These are phyloP conservation scores for Echinops telfairi DNA, from an alignment of 2,113 vertebrate species.

Conservation along the genomic window DNA sequence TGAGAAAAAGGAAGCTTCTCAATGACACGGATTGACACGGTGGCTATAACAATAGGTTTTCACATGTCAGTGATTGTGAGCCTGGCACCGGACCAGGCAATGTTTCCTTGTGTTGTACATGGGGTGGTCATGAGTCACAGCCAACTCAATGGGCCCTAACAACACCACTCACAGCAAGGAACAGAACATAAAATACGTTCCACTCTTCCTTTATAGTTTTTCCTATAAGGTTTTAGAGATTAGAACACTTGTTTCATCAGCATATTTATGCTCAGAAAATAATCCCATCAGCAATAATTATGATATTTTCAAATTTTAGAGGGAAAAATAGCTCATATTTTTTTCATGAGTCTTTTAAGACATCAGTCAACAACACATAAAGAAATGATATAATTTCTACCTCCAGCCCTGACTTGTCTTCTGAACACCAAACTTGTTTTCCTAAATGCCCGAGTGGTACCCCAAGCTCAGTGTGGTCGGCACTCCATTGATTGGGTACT, in stretches of 20 bases:
- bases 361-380: neutral
- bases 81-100: too few species aligned
- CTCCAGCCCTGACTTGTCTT: conserved; percentile 1
- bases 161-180: neutral
- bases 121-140: too few species aligned
- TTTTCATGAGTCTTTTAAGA: conserved; percentile 21
- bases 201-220: neutral
- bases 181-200: conserved; percentile 14
- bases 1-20: too few species aligned
- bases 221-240: neutral
- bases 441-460: too few species aligned
- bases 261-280: neutral
- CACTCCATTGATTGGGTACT: neutral
- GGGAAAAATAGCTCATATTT: neutral
- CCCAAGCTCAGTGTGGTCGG: neutral
- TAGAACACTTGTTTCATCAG: neutral
- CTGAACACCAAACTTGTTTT: neutral
- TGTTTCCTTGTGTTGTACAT: too few species aligned
- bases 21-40: too few species aligned
- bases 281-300: too few species aligned
- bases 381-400: neutral
- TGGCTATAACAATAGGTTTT: too few species aligned
- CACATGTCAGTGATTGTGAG: too few species aligned
- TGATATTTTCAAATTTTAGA: too few species aligned
- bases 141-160: too few species aligned